Conservation (phyloP, 2,888 invertebrate species). For the Mongoloraphidia duomilia region DNA sequence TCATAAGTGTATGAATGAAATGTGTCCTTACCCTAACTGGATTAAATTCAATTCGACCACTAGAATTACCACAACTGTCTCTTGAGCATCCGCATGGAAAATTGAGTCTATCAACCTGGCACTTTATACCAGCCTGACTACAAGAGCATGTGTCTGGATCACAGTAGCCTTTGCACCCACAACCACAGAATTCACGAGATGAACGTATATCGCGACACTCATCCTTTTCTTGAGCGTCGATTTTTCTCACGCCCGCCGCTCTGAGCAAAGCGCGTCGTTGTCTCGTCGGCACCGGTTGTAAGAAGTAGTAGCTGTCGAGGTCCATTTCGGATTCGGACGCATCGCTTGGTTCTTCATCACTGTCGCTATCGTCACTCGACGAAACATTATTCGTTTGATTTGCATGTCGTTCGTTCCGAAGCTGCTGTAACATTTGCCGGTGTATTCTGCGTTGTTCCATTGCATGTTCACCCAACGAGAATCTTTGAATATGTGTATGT, state of each 20-base stretch:
- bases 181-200: constrained; percentile 87
- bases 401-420: constrained; percentile 53
- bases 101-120: constrained; percentile 90
- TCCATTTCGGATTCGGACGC: constrained; percentile 73
- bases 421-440: constrained; percentile 57
- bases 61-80: constrained; percentile 84
- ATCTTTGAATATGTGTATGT: constrained; percentile 56
- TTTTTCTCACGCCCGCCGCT: constrained; percentile 87
- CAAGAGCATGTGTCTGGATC: constrained; percentile 93
- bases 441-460: constrained; percentile 77
- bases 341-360: constrained; percentile 71
- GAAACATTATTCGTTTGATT: constrained; percentile 35
- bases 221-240: constrained; percentile 85
- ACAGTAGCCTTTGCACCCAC: constrained; percentile 83
- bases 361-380: constrained; percentile 73
- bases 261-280: constrained; percentile 77
- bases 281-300: constrained; percentile 84
- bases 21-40: constrained; percentile 90
- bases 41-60: constrained; percentile 92
- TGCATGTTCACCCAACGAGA: constrained; percentile 78
- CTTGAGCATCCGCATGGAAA: constrained; percentile 95
- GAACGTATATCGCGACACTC: constrained; percentile 85
- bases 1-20: constrained; percentile 93
- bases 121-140: constrained; percentile 89
- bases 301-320: constrained; percentile 76